Evolutionary conservation across 2,113 vertebrate species (phyloP).

Genomic region (Tachysurus vachellii): DNA sequence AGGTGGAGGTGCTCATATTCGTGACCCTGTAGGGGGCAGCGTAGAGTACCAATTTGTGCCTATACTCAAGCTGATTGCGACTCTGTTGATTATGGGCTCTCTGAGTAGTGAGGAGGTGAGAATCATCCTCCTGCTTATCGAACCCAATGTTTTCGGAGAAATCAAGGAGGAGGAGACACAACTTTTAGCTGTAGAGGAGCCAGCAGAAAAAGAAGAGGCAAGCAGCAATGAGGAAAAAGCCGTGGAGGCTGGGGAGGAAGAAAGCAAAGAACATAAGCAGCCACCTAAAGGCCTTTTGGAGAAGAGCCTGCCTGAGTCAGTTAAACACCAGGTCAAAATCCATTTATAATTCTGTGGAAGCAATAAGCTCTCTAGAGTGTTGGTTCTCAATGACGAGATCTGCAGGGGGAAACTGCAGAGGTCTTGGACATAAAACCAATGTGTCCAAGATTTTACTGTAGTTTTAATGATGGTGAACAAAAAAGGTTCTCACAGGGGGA

Average conservation of each 20-base stretch:
- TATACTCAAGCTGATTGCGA: slow-evolving; percentile 91
- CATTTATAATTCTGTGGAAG: background rate
- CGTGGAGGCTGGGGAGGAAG: slow-evolving; percentile 87
- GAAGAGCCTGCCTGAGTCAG: slow-evolving; percentile 90
- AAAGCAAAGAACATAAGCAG: slow-evolving; percentile 79
- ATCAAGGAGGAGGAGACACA: slow-evolving; percentile 71
- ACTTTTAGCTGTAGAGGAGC: slow-evolving; percentile 62
- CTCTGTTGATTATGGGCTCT: slow-evolving; percentile 88
- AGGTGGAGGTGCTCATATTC: slow-evolving; percentile 86
- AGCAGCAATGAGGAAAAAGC: slow-evolving; percentile 74
- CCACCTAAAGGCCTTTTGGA: slow-evolving; percentile 84
- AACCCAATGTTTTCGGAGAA: slow-evolving; percentile 90
- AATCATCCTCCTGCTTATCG: slow-evolving; percentile 88
- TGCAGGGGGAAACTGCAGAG: background rate
- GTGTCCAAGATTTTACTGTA: background rate
- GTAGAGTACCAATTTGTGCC: slow-evolving; percentile 93
- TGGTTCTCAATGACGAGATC: background rate
- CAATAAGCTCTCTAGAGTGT: background rate
- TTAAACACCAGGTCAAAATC: slow-evolving; percentile 88
- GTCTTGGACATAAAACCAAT: background rate
- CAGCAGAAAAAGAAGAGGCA: slow-evolving; percentile 79
- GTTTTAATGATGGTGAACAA: background rate
- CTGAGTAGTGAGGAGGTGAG: slow-evolving; percentile 88
- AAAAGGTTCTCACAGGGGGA: background rate
- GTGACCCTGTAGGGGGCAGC: slow-evolving; percentile 91